Conservation (phyloP, 1,140 invertebrate genomes). For the Ceratina australensis region DNA sequence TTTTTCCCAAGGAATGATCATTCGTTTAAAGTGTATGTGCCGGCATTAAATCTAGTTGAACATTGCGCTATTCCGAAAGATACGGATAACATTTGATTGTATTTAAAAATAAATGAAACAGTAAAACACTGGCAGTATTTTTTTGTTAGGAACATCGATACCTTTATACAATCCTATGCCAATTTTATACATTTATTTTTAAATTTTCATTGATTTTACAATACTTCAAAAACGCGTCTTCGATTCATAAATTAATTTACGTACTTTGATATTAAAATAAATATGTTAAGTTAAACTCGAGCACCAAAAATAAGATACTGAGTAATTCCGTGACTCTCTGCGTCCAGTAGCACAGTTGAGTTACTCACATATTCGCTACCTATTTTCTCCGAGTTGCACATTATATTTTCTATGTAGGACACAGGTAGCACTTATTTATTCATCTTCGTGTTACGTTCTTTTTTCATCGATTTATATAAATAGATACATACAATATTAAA, state of each 20-base stretch:
- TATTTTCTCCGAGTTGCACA: conserved; percentile 26
- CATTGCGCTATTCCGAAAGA: conserved; percentile 87
- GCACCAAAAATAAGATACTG: conserved; percentile 50
- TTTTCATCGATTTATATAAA: conserved; percentile 59
- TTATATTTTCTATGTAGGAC: conserved; percentile 48
- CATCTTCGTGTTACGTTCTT: conserved; percentile 23
- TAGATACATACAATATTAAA: conserved; percentile 66
- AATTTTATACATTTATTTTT: conserved; percentile 67
- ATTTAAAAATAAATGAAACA: conserved; percentile 28
- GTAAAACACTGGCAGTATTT: not conserved
- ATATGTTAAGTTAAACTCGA: conserved; percentile 49
- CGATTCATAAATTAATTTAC: conserved; percentile 56
- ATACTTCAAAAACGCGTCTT: conserved; percentile 57
- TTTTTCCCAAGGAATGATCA: conserved; percentile 93
- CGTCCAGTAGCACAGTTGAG: conserved; percentile 46
- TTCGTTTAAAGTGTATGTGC: conserved; percentile 93
- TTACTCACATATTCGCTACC: too few species aligned
- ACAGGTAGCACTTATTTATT: conserved; percentile 47
- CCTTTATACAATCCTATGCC: conserved; percentile 2
- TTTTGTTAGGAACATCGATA: not conserved
- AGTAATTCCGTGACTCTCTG: not conserved
- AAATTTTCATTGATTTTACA: conserved; percentile 63
- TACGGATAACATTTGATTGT: not conserved
- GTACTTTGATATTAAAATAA: conserved; percentile 57
- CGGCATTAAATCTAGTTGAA: conserved; percentile 86